A percentile compares a stretch with the other conserved stretches of the same genome.
phyloP scores from a whole-genome alignment of 2,888 invertebrate species.

The Exocentrus adspersus region DNA sequence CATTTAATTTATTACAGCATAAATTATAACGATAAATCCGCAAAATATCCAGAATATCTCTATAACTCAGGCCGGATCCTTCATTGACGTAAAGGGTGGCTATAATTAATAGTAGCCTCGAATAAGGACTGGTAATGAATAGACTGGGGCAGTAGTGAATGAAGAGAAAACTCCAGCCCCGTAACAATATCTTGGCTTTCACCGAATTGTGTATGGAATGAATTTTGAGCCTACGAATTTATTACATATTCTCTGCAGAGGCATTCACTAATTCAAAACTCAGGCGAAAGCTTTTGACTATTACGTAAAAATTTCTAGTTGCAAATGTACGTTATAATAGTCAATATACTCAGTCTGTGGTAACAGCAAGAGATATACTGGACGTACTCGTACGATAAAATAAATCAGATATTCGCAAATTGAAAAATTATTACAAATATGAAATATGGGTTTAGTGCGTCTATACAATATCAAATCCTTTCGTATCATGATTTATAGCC shows the following conservation, averaged over 20 bases:
- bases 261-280: no score
- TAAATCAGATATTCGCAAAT: no score
- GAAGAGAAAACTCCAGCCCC: constrained; percentile 33
- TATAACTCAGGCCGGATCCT: constrained; percentile 5
- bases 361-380: no score
- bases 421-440: no score
- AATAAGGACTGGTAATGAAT: constrained; percentile 46
- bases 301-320: no score
- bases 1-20: background rate
- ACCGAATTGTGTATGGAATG: background rate
- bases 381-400: no score
- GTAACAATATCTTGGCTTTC: constrained; percentile 30
- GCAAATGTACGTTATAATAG: no score
- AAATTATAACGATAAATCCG: constrained; percentile 10
- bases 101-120: constrained; percentile 48
- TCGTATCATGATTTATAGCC: no score
- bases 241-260: background rate
- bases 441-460: no score
- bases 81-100: constrained; percentile 40
- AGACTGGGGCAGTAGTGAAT: constrained; percentile 44
- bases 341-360: no score
- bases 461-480: no score
- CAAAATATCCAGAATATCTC: constrained; percentile 3
- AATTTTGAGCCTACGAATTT: background rate
- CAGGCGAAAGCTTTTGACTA: no score